Evolutionary conservation across 2,113 vertebrate genomes (phyloP), one percentile per base, ranked within the genome.

Genomic region (Typhlomys cinereus): DNA sequence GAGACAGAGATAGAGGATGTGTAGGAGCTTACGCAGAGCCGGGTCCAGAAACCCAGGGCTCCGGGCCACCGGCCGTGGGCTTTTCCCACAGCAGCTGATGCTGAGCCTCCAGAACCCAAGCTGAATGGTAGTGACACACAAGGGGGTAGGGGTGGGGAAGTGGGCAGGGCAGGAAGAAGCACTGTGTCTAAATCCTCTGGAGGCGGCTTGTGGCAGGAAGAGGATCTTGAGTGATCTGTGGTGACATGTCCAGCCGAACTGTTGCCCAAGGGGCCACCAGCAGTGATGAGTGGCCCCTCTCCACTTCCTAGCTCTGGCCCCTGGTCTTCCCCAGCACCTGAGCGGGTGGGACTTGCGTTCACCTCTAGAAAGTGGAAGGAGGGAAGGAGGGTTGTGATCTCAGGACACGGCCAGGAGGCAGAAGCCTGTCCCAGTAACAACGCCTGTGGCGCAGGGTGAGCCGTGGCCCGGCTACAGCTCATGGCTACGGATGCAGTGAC

Each of bases 71-170:
- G 54, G 50, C 12, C 67, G 13, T 0, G 0, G 61, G 73, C 59
- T 57, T 39, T 27, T 46, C 27, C 61, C 66, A n/a, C 41, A 8
- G 27, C 59, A 9, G 31, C 59, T 2, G 8, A 11, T 13, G n/a
- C 29, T 44, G 2, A 3, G n/a, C 39, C 4, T 41, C 54, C 50
- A 46, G 7, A 34, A 44, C 66, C 54, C 29, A 3, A 29, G 41
- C 64, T 61, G 1, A 31, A 50, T 20, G 1, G 39, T 44, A 13
- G 10, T 34, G 10, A 20, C 41, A 8, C 2, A 0, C 10, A 12
- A 0, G 0, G 29, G 44, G 5, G 11, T 1, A 8, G 7, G 44
- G 46, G 21, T 2, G 1, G 41, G 5, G n/a, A n/a, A n/a, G 17
- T 21, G 59, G 75, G 46, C 0, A 25, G 79, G 61, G 61, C 39